Evolutionary conservation across 1,140 invertebrate species (phyloP), one percentile per base, ranked within the genome.

Genomic region (Drosophila jambulina): DNA sequence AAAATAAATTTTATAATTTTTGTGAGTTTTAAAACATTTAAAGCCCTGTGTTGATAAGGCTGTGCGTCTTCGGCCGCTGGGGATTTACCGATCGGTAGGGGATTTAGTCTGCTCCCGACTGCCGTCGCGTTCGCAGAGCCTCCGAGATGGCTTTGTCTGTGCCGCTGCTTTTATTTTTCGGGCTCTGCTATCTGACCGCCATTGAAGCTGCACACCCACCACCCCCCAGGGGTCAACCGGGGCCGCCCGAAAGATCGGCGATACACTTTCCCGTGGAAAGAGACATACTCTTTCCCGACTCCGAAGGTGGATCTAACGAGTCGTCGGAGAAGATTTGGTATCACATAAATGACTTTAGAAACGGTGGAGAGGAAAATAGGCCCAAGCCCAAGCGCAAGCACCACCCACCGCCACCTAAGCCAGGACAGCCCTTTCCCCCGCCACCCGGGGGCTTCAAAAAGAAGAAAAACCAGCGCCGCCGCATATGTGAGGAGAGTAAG

Each of bases 401-500:
- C 15, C 45, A 23, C 17, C 48, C 17, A 4, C 27, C 71, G n/a
- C 51, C 70, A 2, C 25, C 46, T 10, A 59, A 34, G 3, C 85
- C 85, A 0, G 85, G 85, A 0, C 81, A 88, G 40, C 78, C 70
- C n/a, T 88, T 85, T 58, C 85, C 85, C 0, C 85, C 85, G 15
- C 85, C 85, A 4, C 65, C 78, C 2, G 62, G 42, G 15, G 74
- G 72, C 34, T 51, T 74, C 10, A 87, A 87, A 17, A 75, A 62
- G 6, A 82, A 49, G 27, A 67, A 54, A 25, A 64, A 40, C 29
- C 46, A 54, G 2, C 69, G 49, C 9, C 72, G 60, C 17, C 75
- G 91, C 3, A 40, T 91, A 5, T 92, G 91, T 51, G 91, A 92
- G 51, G 63, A 63, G 49, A 92, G 91, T 92, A 72, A 88, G 82